Evolutionary conservation across 2,113 vertebrate genomes (phyloP).

Genomic region (Psophia crepitans): DNA sequence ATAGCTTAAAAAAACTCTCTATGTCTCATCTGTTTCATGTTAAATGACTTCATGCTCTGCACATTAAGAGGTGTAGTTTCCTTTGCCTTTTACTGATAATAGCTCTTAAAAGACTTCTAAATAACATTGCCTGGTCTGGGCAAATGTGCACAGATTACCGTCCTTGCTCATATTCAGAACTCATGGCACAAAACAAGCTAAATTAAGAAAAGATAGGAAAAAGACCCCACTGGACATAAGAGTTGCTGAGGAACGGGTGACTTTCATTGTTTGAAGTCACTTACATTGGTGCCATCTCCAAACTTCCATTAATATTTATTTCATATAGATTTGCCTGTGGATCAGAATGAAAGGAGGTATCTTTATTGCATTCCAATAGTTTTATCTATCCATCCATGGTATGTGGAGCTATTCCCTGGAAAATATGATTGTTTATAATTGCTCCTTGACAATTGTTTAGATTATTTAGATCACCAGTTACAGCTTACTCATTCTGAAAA

Average conservation of each 20-base stretch:
- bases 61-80: not conserved
- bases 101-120: not conserved
- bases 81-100: not conserved
- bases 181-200: not conserved
- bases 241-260: not conserved
- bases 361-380: not conserved
- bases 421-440: not conserved
- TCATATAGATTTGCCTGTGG: not conserved
- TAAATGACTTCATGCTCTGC: not conserved
- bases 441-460: not conserved
- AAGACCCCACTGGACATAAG: fast-evolving
- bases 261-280: not conserved
- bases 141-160: not conserved
- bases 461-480: not conserved
- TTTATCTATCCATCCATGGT: not conserved
- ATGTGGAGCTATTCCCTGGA: not conserved
- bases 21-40: not conserved
- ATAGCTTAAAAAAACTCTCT: not conserved
- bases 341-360: not conserved
- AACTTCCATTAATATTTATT: not conserved
- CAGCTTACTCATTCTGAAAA: not conserved
- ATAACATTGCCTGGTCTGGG: not conserved
- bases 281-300: not conserved
- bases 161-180: not conserved
- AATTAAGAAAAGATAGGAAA: not conserved